Conservation (phyloP, 2,797 vertebrate species). For the Sebastes minor region DNA sequence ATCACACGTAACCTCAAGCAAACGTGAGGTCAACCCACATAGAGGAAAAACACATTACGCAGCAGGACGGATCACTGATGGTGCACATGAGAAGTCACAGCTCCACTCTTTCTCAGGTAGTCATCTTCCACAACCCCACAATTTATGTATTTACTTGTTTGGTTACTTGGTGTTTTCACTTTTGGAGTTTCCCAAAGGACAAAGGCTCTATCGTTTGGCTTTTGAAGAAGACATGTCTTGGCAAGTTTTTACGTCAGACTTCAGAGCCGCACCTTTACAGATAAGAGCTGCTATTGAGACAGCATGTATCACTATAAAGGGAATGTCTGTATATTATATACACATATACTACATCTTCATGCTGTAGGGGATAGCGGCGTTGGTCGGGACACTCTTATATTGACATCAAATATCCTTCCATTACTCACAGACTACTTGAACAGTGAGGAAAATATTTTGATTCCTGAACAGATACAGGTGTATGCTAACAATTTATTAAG, state of each 20-base stretch:
- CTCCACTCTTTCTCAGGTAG: constrained; percentile 46
- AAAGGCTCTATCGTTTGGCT: background rate
- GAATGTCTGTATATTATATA: background rate
- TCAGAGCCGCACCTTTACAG: background rate
- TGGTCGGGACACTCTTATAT: too few species aligned
- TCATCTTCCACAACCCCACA: constrained; percentile 54
- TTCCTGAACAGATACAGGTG: too few species aligned
- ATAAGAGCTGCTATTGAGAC: background rate
- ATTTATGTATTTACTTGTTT: constrained; percentile 55
- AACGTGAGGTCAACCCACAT: constrained; percentile 61
- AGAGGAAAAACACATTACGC: constrained; percentile 65
- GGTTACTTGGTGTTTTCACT: constrained; percentile 48
- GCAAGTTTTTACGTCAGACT: background rate
- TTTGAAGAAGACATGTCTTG: constrained; percentile 1
- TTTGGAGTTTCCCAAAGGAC: constrained; percentile 48
- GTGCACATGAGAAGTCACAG: constrained; percentile 35
- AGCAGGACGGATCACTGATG: constrained; percentile 29
- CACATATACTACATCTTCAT: too few species aligned
- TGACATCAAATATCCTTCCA: too few species aligned
- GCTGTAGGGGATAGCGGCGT: too few species aligned
- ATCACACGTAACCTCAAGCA: constrained; percentile 62
- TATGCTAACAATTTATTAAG: too few species aligned
- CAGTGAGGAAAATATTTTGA: too few species aligned
- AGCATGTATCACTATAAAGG: background rate
- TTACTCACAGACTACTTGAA: too few species aligned